These are phyloP conservation scores for Tympanoctomys barrerae DNA, from an alignment of 2,797 vertebrate species.

Conservation along the genomic window DNA sequence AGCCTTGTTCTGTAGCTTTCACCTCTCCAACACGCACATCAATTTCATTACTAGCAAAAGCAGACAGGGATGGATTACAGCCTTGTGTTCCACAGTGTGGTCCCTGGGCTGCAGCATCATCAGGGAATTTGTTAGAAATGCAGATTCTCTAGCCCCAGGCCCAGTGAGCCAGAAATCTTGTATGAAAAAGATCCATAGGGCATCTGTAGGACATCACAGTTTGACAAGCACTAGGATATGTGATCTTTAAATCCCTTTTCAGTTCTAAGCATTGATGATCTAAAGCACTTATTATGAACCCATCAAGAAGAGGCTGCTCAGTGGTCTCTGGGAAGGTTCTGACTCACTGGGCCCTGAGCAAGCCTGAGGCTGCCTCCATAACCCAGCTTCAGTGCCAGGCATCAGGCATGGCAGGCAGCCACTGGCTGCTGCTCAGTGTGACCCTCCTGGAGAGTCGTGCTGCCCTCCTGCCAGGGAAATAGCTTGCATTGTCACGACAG, in stretches of 20 bases:
- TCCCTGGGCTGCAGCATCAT: not conserved
- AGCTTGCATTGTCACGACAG: not conserved
- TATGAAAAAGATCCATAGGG: not conserved
- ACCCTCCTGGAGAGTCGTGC: conserved; percentile 54
- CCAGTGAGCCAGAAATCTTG: not conserved
- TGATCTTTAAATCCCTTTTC: conserved; percentile 27
- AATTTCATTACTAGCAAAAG: not conserved
- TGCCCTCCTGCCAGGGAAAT: conserved; percentile 25
- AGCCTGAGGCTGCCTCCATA: not conserved
- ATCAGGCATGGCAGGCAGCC: conserved; percentile 14
- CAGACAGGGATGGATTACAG: not conserved
- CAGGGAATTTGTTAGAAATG: conserved; percentile 16
- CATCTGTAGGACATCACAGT: not conserved
- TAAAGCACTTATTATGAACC: not conserved
- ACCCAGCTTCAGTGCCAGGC: not conserved
- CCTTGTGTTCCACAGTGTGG: not conserved
- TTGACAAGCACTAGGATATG: not conserved
- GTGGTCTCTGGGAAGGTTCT: not conserved
- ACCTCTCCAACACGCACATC: not conserved
- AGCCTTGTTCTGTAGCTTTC: not conserved
- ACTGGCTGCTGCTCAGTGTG: not conserved
- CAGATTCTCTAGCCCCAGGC: not conserved
- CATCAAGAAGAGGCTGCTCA: conserved; percentile 17
- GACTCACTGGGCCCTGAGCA: not conserved
- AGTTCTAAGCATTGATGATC: not conserved